These are phyloP conservation scores for Cataglyphis albicans DNA, from an alignment of 2,888 invertebrate species.

Conservation along the genomic window DNA sequence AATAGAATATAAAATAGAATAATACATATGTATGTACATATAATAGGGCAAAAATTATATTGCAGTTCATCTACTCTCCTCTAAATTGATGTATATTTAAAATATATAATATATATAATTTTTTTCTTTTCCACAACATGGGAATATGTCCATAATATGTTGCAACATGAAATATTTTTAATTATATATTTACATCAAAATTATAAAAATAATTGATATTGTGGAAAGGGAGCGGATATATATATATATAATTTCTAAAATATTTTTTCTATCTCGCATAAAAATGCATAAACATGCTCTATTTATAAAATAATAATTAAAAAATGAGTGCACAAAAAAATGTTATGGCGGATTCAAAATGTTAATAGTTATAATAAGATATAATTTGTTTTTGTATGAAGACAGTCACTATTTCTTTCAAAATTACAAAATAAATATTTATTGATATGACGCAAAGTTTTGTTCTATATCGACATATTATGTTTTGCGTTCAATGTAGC, in stretches of 20 bases:
- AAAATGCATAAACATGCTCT: background rate
- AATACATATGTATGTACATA: slow-evolving; percentile 20
- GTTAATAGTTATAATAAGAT: background rate
- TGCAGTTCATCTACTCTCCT: too few species aligned
- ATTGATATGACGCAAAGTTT: background rate
- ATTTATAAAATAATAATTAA: background rate
- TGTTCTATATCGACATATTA: background rate
- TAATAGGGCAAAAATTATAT: too few species aligned
- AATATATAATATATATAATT: background rate
- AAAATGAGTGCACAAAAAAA: background rate
- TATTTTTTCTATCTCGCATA: background rate
- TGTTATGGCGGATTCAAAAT: background rate
- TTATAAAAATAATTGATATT: background rate
- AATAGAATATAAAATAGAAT: too few species aligned
- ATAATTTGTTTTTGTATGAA: background rate
- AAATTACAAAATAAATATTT: slow-evolving; percentile 23
- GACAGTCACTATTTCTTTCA: background rate
- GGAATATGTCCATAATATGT: too few species aligned
- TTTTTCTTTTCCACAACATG: background rate
- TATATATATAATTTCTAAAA: background rate
- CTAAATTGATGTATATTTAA: too few species aligned
- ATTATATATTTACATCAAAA: background rate
- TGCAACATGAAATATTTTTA: background rate
- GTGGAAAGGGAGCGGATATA: too few species aligned
- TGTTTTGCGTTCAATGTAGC: background rate